Evolutionary conservation across 2,797 vertebrate species (phyloP).

Genomic region (Xiphorhynchus erythropygius): DNA sequence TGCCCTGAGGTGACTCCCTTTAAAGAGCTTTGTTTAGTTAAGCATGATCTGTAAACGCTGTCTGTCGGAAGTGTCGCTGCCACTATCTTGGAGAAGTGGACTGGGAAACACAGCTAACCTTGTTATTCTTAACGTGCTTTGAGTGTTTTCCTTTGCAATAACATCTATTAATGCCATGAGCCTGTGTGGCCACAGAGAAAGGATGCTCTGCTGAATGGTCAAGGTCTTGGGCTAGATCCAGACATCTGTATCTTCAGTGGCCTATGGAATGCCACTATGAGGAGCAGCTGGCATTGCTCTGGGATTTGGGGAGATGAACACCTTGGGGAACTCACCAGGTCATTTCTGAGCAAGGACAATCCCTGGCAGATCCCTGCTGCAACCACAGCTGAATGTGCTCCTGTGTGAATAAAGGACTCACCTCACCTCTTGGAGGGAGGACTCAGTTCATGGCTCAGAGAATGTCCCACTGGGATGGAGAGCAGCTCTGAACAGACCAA

Average conservation of each 20-base stretch:
- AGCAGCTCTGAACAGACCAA: not conserved
- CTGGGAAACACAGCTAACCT: slow-evolving; percentile 22
- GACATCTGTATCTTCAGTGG: accelerated
- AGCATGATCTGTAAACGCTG: slow-evolving; percentile 9
- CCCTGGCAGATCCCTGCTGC: not conserved
- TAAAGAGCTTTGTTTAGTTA: slow-evolving; percentile 56
- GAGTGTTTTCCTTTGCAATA: not conserved
- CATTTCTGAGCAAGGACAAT: not conserved
- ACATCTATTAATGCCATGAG: accelerated
- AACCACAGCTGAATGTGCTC: accelerated
- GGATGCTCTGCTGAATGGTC: accelerated
- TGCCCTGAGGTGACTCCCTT: slow-evolving; percentile 46
- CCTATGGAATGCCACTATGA: accelerated
- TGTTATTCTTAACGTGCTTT: not conserved
- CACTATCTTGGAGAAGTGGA: not conserved
- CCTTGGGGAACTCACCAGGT: not conserved
- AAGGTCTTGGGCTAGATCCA: not conserved
- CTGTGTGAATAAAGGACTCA: not conserved
- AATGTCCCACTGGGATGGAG: not conserved
- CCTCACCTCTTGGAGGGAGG: not conserved
- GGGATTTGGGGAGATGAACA: not conserved
- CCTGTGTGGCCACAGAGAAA: not conserved
- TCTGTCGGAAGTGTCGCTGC: not conserved
- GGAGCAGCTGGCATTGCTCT: not conserved
- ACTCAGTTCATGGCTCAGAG: accelerated